phyloP scores from a whole-genome alignment of 2,113 vertebrate genomes.

The Takifugu bimaculatus region DNA sequence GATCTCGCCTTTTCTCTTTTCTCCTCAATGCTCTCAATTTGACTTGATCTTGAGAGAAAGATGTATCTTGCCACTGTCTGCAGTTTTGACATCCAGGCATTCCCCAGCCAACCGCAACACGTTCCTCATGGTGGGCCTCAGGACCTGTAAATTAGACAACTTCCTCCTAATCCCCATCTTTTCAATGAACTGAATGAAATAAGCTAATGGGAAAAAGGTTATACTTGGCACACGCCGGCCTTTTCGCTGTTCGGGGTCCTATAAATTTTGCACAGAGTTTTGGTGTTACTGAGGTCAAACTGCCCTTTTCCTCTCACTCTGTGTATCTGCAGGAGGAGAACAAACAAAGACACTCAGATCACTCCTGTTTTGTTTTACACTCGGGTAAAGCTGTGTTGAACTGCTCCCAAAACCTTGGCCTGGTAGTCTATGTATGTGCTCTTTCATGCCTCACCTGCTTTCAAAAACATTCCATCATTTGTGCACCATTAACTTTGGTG shows the following conservation, averaged over 20 bases:
- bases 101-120: slow-evolving; percentile 61
- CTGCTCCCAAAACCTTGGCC: slow-evolving; percentile 42
- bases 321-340: slow-evolving; percentile 34
- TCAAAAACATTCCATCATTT: slow-evolving; percentile 68
- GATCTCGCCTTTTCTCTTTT: too few species aligned
- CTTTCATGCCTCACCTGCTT: slow-evolving; percentile 63
- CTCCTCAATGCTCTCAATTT: slow-evolving; percentile 12
- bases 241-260: slow-evolving; percentile 51
- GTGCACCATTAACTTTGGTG: slow-evolving; percentile 63
- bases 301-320: slow-evolving; percentile 29
- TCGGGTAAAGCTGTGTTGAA: slow-evolving; percentile 41
- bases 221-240: slow-evolving; percentile 39
- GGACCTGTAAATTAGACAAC: slow-evolving; percentile 70
- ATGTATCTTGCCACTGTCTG: slow-evolving; percentile 43
- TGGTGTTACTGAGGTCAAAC: slow-evolving; percentile 58
- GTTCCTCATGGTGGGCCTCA: slow-evolving; percentile 43
- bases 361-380: slow-evolving; percentile 39
- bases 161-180: slow-evolving; percentile 37
- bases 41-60: slow-evolving; percentile 37
- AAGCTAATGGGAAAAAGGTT: slow-evolving; percentile 47
- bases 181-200: slow-evolving; percentile 54
- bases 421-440: slow-evolving; percentile 63
- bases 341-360: slow-evolving; percentile 43
- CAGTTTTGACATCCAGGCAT: slow-evolving; percentile 37
- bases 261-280: slow-evolving; percentile 60